phyloP scores from a whole-genome alignment of 2,888 invertebrate genomes.

The Sminthurides aquaticus region DNA sequence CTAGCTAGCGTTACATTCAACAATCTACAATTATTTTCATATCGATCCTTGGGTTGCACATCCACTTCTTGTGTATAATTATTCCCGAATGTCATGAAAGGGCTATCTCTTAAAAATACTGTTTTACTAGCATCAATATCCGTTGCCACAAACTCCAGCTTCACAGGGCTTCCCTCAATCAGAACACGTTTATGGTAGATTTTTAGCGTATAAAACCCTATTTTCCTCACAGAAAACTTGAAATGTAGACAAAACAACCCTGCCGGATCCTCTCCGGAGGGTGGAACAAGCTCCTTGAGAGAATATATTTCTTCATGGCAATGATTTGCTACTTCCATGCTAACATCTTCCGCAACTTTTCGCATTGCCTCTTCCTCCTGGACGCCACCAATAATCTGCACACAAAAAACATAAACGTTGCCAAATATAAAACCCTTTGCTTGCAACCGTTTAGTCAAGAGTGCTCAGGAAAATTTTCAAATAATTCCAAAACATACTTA shows the following conservation, averaged over 20 bases:
- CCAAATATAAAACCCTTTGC: not conserved
- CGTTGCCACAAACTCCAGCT: conserved; percentile 15
- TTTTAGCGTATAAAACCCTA: conserved; percentile 12
- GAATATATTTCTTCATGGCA: not conserved
- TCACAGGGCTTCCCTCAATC: conserved; percentile 20
- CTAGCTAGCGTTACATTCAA: not conserved
- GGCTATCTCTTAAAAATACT: conserved; percentile 15
- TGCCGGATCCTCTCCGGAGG: conserved; percentile 9
- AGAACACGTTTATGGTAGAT: conserved; percentile 6
- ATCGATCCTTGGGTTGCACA: conserved; percentile 19
- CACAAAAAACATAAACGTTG: not conserved
- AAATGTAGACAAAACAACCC: conserved; percentile 11
- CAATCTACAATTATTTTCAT: conserved; percentile 18
- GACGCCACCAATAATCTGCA: not conserved
- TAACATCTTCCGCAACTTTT: not conserved
- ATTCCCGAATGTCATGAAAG: conserved; percentile 1
- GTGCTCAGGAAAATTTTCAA: too few species aligned
- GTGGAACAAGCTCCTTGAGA: conserved; percentile 13
- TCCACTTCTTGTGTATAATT: conserved; percentile 4
- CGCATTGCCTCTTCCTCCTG: not conserved
- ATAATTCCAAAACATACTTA: too few species aligned
- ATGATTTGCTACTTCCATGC: not conserved
- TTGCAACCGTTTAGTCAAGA: too few species aligned
- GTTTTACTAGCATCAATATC: conserved; percentile 13
- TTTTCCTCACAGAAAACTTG: conserved; percentile 9